Evolutionary conservation across 2,113 vertebrate species (phyloP).

Genomic region (Cepphus grylle): DNA sequence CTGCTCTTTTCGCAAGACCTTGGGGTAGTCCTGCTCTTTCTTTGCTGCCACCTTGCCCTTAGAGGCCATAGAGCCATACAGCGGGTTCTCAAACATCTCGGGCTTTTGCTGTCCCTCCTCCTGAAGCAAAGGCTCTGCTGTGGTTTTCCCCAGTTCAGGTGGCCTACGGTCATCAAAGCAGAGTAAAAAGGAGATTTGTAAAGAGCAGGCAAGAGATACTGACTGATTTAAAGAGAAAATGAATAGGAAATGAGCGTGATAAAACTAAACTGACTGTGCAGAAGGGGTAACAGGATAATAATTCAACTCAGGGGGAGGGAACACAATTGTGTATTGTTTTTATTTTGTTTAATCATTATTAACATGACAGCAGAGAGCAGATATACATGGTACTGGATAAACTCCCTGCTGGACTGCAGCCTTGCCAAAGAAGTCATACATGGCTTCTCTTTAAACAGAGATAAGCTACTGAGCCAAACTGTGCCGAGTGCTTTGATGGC

Average conservation of each 20-base stretch:
- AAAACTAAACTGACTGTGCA: not conserved
- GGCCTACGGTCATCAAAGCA: conserved; percentile 13
- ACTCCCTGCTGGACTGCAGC: not conserved
- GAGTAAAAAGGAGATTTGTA: not conserved
- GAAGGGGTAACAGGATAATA: not conserved
- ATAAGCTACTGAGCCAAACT: not conserved
- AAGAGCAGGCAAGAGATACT: not conserved
- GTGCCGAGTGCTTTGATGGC: not conserved
- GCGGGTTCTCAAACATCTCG: conserved; percentile 95
- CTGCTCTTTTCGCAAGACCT: conserved; percentile 73
- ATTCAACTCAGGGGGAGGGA: not conserved
- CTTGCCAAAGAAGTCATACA: not conserved
- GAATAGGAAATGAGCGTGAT: not conserved
- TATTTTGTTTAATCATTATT: not conserved
- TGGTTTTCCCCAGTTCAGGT: conserved; percentile 49
- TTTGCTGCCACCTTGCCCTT: conserved; percentile 49
- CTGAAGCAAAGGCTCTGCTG: conserved; percentile 6
- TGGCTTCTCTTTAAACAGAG: not conserved
- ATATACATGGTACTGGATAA: not conserved
- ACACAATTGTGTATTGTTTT: not conserved
- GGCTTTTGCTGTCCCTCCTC: conserved; percentile 72
- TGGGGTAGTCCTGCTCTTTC: conserved; percentile 80
- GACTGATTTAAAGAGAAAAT: not conserved
- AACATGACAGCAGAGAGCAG: not conserved
- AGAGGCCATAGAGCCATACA: conserved; percentile 83